phyloP scores from a whole-genome alignment of 2,888 invertebrate species.

The Drosophila rellima region DNA sequence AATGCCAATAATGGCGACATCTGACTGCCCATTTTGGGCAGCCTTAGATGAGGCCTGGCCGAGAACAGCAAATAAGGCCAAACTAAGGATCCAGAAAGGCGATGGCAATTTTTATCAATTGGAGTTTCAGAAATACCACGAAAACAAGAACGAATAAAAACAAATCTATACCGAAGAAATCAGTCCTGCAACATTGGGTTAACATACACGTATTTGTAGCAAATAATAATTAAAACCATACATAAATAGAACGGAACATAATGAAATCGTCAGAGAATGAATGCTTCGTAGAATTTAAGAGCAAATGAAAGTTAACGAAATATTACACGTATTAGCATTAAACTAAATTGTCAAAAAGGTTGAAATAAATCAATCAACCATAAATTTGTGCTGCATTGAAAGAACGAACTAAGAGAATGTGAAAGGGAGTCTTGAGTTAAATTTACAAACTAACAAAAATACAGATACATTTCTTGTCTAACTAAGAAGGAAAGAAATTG shows the following conservation, averaged over 20 bases:
- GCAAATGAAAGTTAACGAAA: slow-evolving; percentile 80
- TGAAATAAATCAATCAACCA: background rate
- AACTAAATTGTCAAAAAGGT: slow-evolving; percentile 40
- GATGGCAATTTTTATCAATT: slow-evolving; percentile 51
- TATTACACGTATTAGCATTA: slow-evolving; percentile 72
- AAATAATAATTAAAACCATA: slow-evolving; percentile 41
- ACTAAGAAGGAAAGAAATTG: background rate
- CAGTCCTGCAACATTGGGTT: slow-evolving; percentile 80
- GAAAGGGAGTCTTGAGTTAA: background rate
- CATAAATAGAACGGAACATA: slow-evolving; percentile 31
- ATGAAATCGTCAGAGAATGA: slow-evolving; percentile 41
- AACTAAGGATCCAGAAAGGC: slow-evolving; percentile 59
- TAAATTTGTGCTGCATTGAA: background rate
- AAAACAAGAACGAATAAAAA: slow-evolving; percentile 13
- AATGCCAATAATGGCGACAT: slow-evolving; percentile 73
- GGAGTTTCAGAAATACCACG: slow-evolving; percentile 36
- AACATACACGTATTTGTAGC: slow-evolving; percentile 76
- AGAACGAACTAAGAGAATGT: background rate
- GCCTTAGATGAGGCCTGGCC: slow-evolving; percentile 83
- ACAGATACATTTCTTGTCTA: background rate
- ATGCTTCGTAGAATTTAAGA: slow-evolving; percentile 74
- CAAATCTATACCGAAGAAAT: slow-evolving; percentile 49
- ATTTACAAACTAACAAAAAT: background rate
- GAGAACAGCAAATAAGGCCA: slow-evolving; percentile 37
- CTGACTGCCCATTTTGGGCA: slow-evolving; percentile 85